Evolutionary conservation across 2,113 vertebrate genomes (phyloP), one percentile per base, ranked within the genome.

Genomic region (Crotalus helleri): DNA sequence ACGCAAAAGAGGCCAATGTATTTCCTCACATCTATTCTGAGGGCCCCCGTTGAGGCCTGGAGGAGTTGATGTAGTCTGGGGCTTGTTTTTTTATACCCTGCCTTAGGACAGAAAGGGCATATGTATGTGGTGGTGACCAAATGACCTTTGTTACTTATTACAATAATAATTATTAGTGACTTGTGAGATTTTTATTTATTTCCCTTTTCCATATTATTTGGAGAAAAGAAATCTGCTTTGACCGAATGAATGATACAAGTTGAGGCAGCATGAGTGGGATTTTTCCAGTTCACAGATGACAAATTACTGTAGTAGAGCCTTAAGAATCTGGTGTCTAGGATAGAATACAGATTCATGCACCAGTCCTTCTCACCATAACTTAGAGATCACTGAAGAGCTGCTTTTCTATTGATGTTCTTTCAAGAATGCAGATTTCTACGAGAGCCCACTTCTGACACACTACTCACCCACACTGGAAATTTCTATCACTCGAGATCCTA

Each of bases 401-500:
- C 44, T 95, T 94, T 94, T 64, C 57, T 94, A 93, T 93, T 95
- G 54, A 58, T 90, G 89, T 81, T 90, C 92, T 96, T 92, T 95
- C 94, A 96, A 88, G 87, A 93, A 93, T 81, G 69, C 54, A 88
- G 90, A 94, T 90, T 96, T 96, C 94, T 92, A 95, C 87, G 74
- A 94, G 61, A 94, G 95, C 94, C 91, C 85, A 87, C 23, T 93
- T 51, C 90, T 92, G 94, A 94, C 89, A 95, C 91, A 91, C 92
- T 89, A 93, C 87, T 33, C 91, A 91, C 92, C 54, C 93, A 74
- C 90, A 74, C 92, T 94, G 88, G 86, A 93, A 94, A 96, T 17
- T 93, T 97, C 95, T 44, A 94, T 64, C 87, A 94, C 95, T 94
- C 96, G 88, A 44, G 93, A 90, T 54, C 92, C 5, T 69, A n/a